Conservation (phyloP, 2,888 invertebrate species). For the Ichneumoninae sp. region DNA sequence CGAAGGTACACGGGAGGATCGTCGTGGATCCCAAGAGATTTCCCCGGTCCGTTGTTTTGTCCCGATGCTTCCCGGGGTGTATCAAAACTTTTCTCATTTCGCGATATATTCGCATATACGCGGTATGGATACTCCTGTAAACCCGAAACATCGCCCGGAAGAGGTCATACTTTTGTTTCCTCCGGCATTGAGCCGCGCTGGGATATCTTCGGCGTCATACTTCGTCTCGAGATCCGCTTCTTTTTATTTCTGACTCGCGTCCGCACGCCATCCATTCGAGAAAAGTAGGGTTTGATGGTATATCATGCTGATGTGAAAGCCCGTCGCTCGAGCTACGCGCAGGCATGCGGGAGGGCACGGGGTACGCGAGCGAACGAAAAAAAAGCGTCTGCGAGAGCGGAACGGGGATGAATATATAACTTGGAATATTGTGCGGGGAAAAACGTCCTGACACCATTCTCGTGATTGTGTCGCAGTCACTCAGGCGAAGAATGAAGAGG, state of each 20-base stretch:
- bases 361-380: constrained; percentile 25
- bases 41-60: constrained; percentile 36
- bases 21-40: constrained; percentile 34
- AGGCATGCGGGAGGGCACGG: neutral
- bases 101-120: constrained; percentile 13
- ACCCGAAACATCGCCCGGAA: constrained; percentile 15
- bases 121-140: constrained; percentile 15
- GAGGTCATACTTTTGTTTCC: constrained; percentile 23
- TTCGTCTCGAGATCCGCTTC: constrained; percentile 62
- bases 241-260: constrained; percentile 3
- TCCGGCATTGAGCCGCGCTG: constrained; percentile 15
- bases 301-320: constrained; percentile 65
- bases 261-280: constrained; percentile 63
- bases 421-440: constrained; percentile 38
- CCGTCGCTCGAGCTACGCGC: constrained; percentile 35
- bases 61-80: constrained; percentile 12
- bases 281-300: constrained; percentile 66
- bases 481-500: constrained; percentile 35
- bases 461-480: constrained; percentile 51
- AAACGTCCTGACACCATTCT: constrained; percentile 49
- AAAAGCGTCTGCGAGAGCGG: constrained; percentile 19
- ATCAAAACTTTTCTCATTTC: constrained; percentile 61
- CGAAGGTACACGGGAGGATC: constrained; percentile 37
- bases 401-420: constrained; percentile 28
- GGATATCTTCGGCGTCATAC: constrained; percentile 7